Evolutionary conservation across 2,797 vertebrate genomes (phyloP), one percentile per base, ranked within the genome.

Genomic region (Euthynnus affinis): DNA sequence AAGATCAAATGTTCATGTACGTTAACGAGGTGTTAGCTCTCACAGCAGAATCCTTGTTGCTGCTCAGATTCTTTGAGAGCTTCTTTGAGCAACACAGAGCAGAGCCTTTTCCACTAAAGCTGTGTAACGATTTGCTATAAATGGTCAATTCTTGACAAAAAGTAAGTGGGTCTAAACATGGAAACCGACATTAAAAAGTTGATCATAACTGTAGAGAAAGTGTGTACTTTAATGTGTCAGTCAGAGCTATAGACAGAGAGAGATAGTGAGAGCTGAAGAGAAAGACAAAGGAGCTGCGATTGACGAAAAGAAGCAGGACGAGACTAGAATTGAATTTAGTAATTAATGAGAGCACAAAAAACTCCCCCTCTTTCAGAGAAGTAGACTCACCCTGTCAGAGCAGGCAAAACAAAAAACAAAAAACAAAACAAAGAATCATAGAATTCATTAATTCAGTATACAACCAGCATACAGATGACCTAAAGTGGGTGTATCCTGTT

Each of bases 301-400:
- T 84, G 82, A 85, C 78, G 81, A 84, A 81, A 74, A 76, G 51
- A 74, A 81, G 60, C 65, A 61, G 56, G 42, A 61, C 2, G 25
- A 74, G 76, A 76, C 58, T 44, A 25, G 81, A 85, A 92, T 78
- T 87, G n/a, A 86, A 84, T 90, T 87, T 9, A 84, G 72, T 74
- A 76, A 91, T 89, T 89, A 88, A 80, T 74, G 81, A 68, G 52
- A 71, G 66, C 0, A 56, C 60, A 71, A 83, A 66, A 60, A 51
- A 58, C 10, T 18, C 0, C 2, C 59, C 67, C n/a, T 57, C 58
- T 72, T 71, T 77, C 63, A 52, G 23, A 67, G 68, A 73, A 78
- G 76, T n/a, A 59, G 71, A 71, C 73, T 75, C 29, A 53, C 49
- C 37, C 49, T 68, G 74, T 71, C 83, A 76, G 71, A 29, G 62